A percentile compares a stretch with the other conserved stretches of the same genome.
Evolutionary conservation across 2,113 vertebrate species (phyloP).

Genomic region (Scatophagus argus): DNA sequence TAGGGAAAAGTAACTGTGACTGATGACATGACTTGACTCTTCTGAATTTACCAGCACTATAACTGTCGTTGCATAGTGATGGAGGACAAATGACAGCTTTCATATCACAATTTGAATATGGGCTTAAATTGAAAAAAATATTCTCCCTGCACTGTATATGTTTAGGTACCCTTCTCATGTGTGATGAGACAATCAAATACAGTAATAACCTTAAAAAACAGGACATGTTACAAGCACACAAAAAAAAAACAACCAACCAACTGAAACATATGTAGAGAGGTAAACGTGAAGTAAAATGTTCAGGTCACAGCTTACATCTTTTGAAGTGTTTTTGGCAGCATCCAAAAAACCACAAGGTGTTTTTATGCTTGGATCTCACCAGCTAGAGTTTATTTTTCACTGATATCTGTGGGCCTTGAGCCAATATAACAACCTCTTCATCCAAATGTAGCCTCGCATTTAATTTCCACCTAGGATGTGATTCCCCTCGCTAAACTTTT

Average conservation of each 20-base stretch:
- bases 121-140: no score
- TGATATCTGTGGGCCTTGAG: background rate
- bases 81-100: background rate
- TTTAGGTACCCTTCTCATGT: background rate
- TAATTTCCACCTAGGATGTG: background rate
- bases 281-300: conserved; percentile 7
- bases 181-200: background rate
- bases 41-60: background rate
- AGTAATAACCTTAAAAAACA: background rate
- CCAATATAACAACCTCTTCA: conserved; percentile 4
- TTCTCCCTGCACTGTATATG: background rate
- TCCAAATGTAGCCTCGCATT: conserved; percentile 6
- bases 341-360: background rate
- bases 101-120: background rate
- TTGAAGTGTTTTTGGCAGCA: conserved; percentile 3
- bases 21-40: background rate
- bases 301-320: background rate
- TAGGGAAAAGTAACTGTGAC: background rate
- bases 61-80: background rate
- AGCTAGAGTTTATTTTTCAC: background rate
- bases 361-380: background rate
- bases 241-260: conserved; percentile 29
- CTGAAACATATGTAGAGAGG: background rate
- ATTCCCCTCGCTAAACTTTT: background rate
- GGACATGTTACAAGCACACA: background rate